Conservation (phyloP, 2,113 vertebrate genomes). For the Ochotona curzoniae region DNA sequence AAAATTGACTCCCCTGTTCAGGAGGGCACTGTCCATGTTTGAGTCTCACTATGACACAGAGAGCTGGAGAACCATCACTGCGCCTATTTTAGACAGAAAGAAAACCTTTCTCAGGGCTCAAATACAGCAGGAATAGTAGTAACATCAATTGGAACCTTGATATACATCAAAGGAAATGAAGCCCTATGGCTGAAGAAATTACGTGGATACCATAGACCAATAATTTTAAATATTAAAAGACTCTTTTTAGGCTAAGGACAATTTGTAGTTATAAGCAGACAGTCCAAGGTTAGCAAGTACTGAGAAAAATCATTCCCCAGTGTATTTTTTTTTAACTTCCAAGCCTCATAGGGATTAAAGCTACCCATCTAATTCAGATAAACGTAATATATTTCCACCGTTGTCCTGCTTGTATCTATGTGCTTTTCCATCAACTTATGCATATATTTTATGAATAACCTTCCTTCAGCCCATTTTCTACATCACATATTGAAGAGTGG, state of each 20-base stretch:
- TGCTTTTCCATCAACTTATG: not conserved
- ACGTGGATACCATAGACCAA: slow-evolving; percentile 85
- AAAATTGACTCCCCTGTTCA: slow-evolving; percentile 68
- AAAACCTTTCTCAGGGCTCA: slow-evolving; percentile 84
- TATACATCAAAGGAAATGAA: slow-evolving; percentile 86
- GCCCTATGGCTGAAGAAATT: slow-evolving; percentile 87
- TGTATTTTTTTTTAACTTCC: slow-evolving; percentile 76
- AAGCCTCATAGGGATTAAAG: slow-evolving; percentile 80
- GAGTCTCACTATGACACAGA: slow-evolving; percentile 73
- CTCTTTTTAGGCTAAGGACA: slow-evolving; percentile 83
- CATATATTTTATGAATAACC: not conserved
- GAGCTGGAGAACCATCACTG: slow-evolving; percentile 79
- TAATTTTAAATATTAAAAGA: slow-evolving; percentile 89
- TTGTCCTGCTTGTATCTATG: not conserved
- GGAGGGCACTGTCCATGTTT: slow-evolving; percentile 67
- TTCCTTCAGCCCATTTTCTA: slow-evolving; percentile 14
- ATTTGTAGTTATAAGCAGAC: slow-evolving; percentile 81
- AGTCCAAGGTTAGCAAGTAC: slow-evolving; percentile 85
- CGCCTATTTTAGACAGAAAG: slow-evolving; percentile 81
- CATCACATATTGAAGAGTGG: not conserved
- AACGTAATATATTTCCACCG: slow-evolving; percentile 49
- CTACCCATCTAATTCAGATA: slow-evolving; percentile 80
- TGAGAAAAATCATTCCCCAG: slow-evolving; percentile 71
- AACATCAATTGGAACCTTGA: slow-evolving; percentile 84
- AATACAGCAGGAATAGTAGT: slow-evolving; percentile 84